phyloP scores from a whole-genome alignment of 1,140 invertebrate genomes.

The Drosophila novamexicana region DNA sequence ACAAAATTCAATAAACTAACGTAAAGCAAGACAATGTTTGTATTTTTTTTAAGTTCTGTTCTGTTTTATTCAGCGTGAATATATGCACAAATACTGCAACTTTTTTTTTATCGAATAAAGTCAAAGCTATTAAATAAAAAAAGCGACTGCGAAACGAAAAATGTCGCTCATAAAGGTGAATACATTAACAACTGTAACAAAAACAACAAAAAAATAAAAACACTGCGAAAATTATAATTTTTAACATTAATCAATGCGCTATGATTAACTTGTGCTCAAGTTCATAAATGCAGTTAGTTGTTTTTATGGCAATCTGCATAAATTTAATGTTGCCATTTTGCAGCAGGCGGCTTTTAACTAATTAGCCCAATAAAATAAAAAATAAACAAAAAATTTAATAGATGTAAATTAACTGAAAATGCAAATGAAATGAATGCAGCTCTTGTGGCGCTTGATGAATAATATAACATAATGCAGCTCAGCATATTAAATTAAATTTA shows the following conservation, averaged over 20 bases:
- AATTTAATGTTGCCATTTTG: not conserved
- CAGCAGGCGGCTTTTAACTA: not conserved
- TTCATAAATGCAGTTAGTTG: not conserved
- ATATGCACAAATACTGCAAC: too few species aligned
- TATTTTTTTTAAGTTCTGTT: not conserved
- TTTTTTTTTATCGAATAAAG: conserved; percentile 26
- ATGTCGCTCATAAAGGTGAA: conserved; percentile 68
- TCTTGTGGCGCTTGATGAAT: too few species aligned
- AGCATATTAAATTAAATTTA: too few species aligned
- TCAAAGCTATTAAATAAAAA: conserved; percentile 36
- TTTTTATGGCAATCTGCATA: not conserved
- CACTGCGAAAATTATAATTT: conserved; percentile 25
- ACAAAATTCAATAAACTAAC: not conserved
- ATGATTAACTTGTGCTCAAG: conserved; percentile 1
- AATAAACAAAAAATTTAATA: not conserved
- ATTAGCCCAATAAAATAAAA: not conserved
- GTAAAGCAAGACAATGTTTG: too few species aligned
- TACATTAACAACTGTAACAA: conserved; percentile 38
- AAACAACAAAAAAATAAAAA: conserved; percentile 31
- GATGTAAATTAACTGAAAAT: not conserved
- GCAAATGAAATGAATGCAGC: too few species aligned
- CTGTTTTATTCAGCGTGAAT: not conserved
- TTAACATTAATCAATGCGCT: not conserved
- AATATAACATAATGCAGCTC: too few species aligned
- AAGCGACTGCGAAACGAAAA: conserved; percentile 31